Percentiles rank a stretch among this genome's conserved stretches.
Conservation (phyloP, 1,140 invertebrate species). For the Phocides pigmalion region DNA sequence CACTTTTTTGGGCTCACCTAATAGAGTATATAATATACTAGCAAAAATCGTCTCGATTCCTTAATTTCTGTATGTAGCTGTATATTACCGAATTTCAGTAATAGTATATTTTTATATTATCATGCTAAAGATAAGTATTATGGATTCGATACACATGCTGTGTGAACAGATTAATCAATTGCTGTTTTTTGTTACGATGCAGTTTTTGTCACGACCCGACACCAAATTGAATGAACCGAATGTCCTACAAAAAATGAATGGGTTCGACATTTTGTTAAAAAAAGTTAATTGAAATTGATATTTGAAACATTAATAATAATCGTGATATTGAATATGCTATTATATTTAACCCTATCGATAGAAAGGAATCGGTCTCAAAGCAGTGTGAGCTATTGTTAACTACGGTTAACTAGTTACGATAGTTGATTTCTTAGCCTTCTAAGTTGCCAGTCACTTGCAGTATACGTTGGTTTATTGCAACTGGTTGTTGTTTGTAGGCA, state of each 20-base stretch:
- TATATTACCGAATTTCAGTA: too few species aligned
- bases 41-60: too few species aligned
- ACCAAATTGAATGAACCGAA: neutral
- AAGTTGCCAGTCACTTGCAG: constrained; percentile 5
- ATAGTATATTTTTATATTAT: too few species aligned
- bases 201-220: neutral
- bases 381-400: constrained; percentile 3
- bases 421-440: constrained; percentile 17
- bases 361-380: constrained; percentile 14
- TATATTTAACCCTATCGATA: constrained; percentile 4
- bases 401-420: constrained; percentile 9
- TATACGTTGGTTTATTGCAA: neutral
- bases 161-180: neutral
- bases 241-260: neutral
- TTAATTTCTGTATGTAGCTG: too few species aligned
- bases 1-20: too few species aligned
- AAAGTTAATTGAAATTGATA: neutral
- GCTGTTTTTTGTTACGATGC: neutral
- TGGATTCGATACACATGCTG: neutral
- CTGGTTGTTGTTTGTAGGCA: too few species aligned
- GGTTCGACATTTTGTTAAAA: neutral
- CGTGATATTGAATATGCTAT: constrained; percentile 16
- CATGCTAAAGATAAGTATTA: too few species aligned
- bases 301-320: constrained; percentile 1
- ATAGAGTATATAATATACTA: too few species aligned